Percentiles rank a stretch among this genome's conserved stretches.
Evolutionary conservation across 2,888 invertebrate genomes (phyloP).

Genomic region (Drosophila paranaensis): DNA sequence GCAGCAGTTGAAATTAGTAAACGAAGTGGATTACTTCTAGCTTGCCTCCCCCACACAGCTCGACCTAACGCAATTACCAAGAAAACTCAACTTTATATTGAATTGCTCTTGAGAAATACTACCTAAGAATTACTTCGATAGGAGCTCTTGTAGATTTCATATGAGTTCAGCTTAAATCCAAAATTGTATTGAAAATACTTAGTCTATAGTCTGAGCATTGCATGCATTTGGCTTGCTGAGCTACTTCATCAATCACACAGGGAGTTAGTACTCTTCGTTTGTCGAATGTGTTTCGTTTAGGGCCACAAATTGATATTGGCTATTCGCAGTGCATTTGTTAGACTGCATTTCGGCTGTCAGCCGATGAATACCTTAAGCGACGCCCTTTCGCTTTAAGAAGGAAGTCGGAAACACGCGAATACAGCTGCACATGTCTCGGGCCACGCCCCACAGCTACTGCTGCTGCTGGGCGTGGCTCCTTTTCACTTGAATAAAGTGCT

Average conservation of each 20-base stretch:
- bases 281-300: background rate
- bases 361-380: slow-evolving; percentile 17
- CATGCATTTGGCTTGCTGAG: background rate
- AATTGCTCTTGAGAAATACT: background rate
- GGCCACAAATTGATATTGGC: slow-evolving; percentile 3
- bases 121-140: background rate
- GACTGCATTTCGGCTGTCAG: slow-evolving; percentile 3
- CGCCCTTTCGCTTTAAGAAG: slow-evolving; percentile 23
- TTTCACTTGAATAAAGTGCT: slow-evolving; percentile 52
- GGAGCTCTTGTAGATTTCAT: background rate
- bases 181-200: background rate
- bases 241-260: slow-evolving; percentile 8
- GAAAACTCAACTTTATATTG: background rate
- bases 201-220: background rate
- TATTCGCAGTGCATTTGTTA: slow-evolving; percentile 3
- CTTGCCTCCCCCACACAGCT: background rate
- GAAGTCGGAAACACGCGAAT: slow-evolving; percentile 8
- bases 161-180: too few species aligned
- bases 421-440: background rate
- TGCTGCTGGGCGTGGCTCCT: slow-evolving; percentile 45
- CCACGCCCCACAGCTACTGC: slow-evolving; percentile 9
- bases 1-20: slow-evolving; percentile 13
- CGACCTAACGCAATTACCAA: background rate
- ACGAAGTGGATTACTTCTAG: slow-evolving; percentile 6
- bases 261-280: background rate